Percentiles rank a stretch among this genome's conserved stretches.
Conservation (phyloP, 1,140 invertebrate species). For the Drosophila subpulchrella region DNA sequence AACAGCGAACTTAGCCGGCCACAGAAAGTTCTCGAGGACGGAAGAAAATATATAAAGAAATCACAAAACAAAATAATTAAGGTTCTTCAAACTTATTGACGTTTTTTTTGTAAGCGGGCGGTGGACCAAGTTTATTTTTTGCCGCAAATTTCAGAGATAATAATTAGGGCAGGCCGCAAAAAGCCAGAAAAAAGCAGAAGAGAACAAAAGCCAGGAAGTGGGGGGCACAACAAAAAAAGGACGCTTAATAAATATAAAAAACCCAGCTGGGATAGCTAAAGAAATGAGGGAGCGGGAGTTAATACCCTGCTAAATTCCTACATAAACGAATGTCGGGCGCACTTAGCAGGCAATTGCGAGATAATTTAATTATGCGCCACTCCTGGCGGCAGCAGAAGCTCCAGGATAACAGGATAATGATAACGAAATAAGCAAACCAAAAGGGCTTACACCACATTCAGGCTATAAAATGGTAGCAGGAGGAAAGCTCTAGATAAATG, state of each 20-base stretch:
- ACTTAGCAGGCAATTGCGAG: slow-evolving; percentile 80
- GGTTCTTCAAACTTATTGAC: slow-evolving; percentile 74
- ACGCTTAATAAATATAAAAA: slow-evolving; percentile 70
- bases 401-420: slow-evolving; percentile 79
- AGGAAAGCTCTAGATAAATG: slow-evolving; percentile 47
- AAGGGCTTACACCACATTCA: slow-evolving; percentile 51
- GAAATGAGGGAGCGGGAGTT: slow-evolving; percentile 14
- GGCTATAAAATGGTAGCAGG: slow-evolving; percentile 46
- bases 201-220: slow-evolving; percentile 68
- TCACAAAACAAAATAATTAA: slow-evolving; percentile 67
- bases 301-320: slow-evolving; percentile 61
- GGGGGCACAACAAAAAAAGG: slow-evolving; percentile 43
- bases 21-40: slow-evolving; percentile 43
- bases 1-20: slow-evolving; percentile 35
- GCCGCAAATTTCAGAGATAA: slow-evolving; percentile 61
- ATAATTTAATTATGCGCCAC: slow-evolving; percentile 77
- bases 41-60: slow-evolving; percentile 28
- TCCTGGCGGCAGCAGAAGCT: slow-evolving; percentile 21
- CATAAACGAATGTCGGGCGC: slow-evolving; percentile 68
- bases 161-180: slow-evolving; percentile 57
- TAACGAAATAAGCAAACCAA: slow-evolving; percentile 74
- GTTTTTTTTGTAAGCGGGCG: slow-evolving; percentile 28
- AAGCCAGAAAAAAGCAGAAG: slow-evolving; percentile 13
- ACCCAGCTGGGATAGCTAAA: slow-evolving; percentile 22
- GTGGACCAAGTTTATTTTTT: slow-evolving; percentile 36